Percentiles rank a stretch among this genome's conserved stretches.
Evolutionary conservation across 2,797 vertebrate genomes (phyloP).

Genomic region (Typhlichthys eigenmanni): DNA sequence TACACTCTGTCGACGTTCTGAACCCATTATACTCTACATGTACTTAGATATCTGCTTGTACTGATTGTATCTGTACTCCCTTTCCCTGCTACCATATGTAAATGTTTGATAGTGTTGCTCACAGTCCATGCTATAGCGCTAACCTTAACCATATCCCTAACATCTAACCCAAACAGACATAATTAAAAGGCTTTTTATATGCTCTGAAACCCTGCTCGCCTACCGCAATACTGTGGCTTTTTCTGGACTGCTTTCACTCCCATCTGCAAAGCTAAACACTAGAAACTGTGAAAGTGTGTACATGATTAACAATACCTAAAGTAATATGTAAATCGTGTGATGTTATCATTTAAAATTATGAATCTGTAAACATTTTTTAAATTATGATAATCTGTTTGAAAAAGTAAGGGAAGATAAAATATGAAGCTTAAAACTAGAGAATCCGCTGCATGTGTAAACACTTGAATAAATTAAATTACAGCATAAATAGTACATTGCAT

Average conservation of each 20-base stretch:
- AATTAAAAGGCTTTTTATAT: conserved; percentile 76
- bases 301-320: conserved; percentile 54
- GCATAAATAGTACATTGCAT: conserved; percentile 70
- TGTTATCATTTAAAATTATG: neutral
- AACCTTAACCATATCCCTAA: conserved; percentile 64
- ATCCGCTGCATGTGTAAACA: conserved; percentile 54
- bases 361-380: too few relatives aligned
- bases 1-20: conserved; percentile 1
- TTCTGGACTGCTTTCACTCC: conserved; percentile 52
- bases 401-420: neutral
- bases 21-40: too few relatives aligned
- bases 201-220: conserved; percentile 57
- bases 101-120: conserved; percentile 44
- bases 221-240: conserved; percentile 64
- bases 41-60: conserved; percentile 8
- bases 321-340: conserved; percentile 38
- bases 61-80: conserved; percentile 22
- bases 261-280: conserved; percentile 35
- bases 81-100: conserved; percentile 28
- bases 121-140: conserved; percentile 55
- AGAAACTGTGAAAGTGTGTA: conserved; percentile 36
- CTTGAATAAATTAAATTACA: conserved; percentile 78
- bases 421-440: conserved; percentile 17
- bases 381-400: neutral
- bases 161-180: conserved; percentile 65